These are phyloP conservation scores for Aphidoletes aphidimyza DNA, from an alignment of 2,888 invertebrate genomes.

Conservation along the genomic window DNA sequence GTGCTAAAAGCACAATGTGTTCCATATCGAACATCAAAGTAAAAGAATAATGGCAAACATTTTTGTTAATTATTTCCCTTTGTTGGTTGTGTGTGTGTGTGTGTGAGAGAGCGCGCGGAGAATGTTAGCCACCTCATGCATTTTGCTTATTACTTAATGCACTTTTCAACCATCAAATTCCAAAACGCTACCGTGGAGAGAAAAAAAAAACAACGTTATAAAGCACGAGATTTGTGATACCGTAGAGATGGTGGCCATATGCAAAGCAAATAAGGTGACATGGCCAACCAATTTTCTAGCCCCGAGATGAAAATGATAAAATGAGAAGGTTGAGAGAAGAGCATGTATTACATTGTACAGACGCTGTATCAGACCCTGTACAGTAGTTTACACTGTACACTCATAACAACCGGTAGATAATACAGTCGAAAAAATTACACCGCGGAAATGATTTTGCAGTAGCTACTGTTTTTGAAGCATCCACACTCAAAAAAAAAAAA, in stretches of 20 bases:
- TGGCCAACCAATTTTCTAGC: conserved; percentile 29
- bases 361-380: too few relatives aligned
- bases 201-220: not conserved
- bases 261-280: conserved; percentile 21
- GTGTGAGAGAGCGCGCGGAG: too few relatives aligned
- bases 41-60: not conserved
- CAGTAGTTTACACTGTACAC: too few relatives aligned
- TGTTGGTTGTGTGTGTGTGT: not conserved
- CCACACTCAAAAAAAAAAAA: not conserved
- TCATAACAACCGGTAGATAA: conserved; percentile 16
- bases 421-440: conserved; percentile 27
- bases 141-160: not conserved
- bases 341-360: not conserved
- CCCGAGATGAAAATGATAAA: conserved; percentile 3
- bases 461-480: conserved; percentile 33
- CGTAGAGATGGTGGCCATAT: not conserved
- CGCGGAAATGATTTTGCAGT: conserved; percentile 30
- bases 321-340: not conserved
- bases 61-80: not conserved
- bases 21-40: not conserved
- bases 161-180: conserved; percentile 6
- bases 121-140: not conserved
- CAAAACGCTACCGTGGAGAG: not conserved
- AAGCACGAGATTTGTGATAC: not conserved
- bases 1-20: not conserved